phyloP scores from a whole-genome alignment of 2,797 vertebrate species.

The Notolabrus celidotus region DNA sequence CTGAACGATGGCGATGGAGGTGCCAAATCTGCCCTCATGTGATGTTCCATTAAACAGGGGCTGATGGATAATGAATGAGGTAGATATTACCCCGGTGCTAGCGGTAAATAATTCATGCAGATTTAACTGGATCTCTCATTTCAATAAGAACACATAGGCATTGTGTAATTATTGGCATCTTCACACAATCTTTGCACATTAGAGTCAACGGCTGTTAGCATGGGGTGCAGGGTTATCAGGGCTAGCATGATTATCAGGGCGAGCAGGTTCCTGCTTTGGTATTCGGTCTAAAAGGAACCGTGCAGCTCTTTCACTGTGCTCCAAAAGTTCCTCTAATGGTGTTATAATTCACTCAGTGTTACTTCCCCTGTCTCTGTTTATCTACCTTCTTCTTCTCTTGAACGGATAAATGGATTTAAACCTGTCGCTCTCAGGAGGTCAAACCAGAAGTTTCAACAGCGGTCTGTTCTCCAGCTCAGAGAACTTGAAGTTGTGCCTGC shows the following conservation, averaged over 20 bases:
- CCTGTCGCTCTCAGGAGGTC: conserved; percentile 25
- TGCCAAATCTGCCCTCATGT: background rate
- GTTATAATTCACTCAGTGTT: conserved; percentile 1
- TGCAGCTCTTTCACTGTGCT: conserved; percentile 7
- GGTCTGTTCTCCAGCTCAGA: conserved; percentile 10
- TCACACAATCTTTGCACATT: background rate
- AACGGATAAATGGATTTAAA: conserved; percentile 27
- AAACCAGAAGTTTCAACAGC: background rate
- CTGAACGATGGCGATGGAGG: background rate
- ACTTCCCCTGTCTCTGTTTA: background rate
- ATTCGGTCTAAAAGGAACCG: background rate
- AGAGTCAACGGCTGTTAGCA: background rate
- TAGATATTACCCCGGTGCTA: background rate
- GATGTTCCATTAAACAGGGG: background rate
- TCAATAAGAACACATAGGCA: background rate
- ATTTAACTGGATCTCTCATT: background rate
- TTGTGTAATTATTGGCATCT: background rate
- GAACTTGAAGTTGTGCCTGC: conserved; percentile 13
- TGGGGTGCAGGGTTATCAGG: too few relatives aligned
- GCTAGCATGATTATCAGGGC: background rate
- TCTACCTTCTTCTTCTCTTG: conserved; percentile 25
- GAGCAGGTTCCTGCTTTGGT: background rate
- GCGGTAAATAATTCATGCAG: background rate
- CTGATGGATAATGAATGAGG: background rate
- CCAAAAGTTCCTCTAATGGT: conserved; percentile 6